phyloP scores from a whole-genome alignment of 2,113 vertebrate genomes.

The Pandion haliaetus region DNA sequence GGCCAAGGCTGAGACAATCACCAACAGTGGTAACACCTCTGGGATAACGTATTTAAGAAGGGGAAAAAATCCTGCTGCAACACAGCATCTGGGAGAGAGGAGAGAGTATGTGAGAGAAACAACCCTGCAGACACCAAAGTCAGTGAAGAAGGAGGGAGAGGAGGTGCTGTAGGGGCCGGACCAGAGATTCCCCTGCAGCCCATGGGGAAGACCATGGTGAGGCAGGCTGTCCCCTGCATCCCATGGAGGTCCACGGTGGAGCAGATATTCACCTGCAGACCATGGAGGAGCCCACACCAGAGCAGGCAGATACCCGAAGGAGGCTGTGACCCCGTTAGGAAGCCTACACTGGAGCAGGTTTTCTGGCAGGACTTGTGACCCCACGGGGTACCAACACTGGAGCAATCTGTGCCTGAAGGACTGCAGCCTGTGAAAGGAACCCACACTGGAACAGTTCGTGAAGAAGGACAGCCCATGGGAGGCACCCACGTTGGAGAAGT shows the following conservation, averaged over 20 bases:
- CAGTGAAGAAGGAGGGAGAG: neutral
- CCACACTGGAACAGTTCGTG: fast-evolving
- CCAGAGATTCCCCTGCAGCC: neutral
- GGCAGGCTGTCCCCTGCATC: too few species aligned
- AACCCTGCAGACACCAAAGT: neutral
- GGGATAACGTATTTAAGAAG: neutral
- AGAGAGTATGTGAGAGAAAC: neutral
- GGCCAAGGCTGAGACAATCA: neutral
- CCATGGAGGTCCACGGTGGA: neutral
- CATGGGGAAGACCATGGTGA: neutral
- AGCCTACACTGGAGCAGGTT: neutral
- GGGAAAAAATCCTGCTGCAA: too few species aligned
- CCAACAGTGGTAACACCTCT: fast-evolving
- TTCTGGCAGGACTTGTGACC: neutral
- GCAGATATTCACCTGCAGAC: neutral
- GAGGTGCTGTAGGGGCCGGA: fast-evolving
- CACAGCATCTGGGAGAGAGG: neutral
- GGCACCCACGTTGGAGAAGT: neutral
- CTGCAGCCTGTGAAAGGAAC: fast-evolving
- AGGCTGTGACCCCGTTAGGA: too few species aligned
- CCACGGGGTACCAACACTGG: fast-evolving
- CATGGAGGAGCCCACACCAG: fast-evolving
- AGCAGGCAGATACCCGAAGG: neutral
- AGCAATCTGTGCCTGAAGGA: neutral
- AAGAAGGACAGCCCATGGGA: neutral